Conservation (phyloP, 2,797 vertebrate species). For the Melanogrammus aeglefinus region DNA sequence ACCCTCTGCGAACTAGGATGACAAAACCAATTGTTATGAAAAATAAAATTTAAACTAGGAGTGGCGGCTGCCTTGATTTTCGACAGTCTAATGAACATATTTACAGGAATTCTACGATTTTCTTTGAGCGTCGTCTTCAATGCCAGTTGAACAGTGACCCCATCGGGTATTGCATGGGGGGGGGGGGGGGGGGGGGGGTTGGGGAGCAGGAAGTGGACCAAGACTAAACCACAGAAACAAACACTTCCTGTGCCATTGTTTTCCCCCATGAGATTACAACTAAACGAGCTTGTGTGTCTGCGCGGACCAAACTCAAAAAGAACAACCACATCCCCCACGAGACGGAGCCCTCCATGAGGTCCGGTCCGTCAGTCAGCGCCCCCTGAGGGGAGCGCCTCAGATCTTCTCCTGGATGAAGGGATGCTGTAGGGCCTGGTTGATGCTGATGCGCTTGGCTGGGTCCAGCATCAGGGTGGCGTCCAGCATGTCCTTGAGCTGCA, state of each 20-base stretch:
- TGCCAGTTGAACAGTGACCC: conserved; percentile 56
- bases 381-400: conserved; percentile 41
- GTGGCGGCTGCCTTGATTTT: conserved; percentile 55
- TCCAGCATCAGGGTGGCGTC: conserved; percentile 98
- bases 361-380: not conserved
- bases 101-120: conserved; percentile 62
- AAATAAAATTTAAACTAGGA: conserved; percentile 41
- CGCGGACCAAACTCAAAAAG: conserved; percentile 1
- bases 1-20: not conserved
- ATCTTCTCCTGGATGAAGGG: conserved; percentile 99
- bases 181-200: not conserved
- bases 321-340: conserved; percentile 45
- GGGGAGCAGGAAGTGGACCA: not conserved
- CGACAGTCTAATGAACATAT: conserved; percentile 62
- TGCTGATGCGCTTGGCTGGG: conserved; percentile 97
- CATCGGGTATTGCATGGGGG: not conserved
- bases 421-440: conserved; percentile 99
- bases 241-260: no score
- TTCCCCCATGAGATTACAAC: no score
- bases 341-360: conserved; percentile 14
- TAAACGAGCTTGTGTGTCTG: no score
- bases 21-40: conserved; percentile 40
- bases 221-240: no score
- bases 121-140: conserved; percentile 47
- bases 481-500: conserved; percentile 97